Base-by-base conservation (phyloP, 37 sponge, comb jelly and placozoan genomes). In the Halichondria panicea region DNA sequence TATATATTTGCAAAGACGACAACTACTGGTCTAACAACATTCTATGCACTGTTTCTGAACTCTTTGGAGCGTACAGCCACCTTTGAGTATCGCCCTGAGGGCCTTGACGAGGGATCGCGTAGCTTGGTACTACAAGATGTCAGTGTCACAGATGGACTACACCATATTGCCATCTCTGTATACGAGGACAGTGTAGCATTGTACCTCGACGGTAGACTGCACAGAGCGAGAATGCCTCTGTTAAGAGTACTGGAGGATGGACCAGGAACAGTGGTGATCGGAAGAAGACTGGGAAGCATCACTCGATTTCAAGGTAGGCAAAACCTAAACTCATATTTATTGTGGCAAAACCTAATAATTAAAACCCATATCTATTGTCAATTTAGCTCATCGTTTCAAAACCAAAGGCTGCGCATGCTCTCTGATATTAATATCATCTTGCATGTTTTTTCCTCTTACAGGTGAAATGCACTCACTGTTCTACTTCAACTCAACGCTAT, bases 1-100 rank as follows among this genome's bases (percentile, higher is more conserved):
- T 90, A 84, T 58, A 6, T 91, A 34, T 59, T 86, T 58, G 92
- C 92, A n/a, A 91, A 91, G 79, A 64, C 92, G 32, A 66, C 80
- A 3, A 18, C 54, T 4, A 64, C 63, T 42, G 92, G 87, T 1
- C 56, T 63, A 24, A 82, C 85, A 34, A 56, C 41, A 9, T 85
- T 77, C 59, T 70, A 66, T 40, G 87, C 76, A 9, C 50, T 91
- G 3, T 75, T 41, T 40, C 41, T 81, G 32, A 72, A 86, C 63
- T 81, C 72, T 0, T 27, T 36, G 31, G 52, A 44, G 22, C 48
- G 55, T 7, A 42, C 75, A 18, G 82, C 77, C n/a, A 22, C 30
- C 13, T 86, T 91, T 71, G 72, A 84, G 43, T 91, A 91, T 34
- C 78, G 66, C 13, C 81, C 78, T 9, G 81, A 68, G 40, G 83